Evolutionary conservation across 2,113 vertebrate genomes (phyloP), one percentile per base, ranked within the genome.

Genomic region (Calyptomena viridis): DNA sequence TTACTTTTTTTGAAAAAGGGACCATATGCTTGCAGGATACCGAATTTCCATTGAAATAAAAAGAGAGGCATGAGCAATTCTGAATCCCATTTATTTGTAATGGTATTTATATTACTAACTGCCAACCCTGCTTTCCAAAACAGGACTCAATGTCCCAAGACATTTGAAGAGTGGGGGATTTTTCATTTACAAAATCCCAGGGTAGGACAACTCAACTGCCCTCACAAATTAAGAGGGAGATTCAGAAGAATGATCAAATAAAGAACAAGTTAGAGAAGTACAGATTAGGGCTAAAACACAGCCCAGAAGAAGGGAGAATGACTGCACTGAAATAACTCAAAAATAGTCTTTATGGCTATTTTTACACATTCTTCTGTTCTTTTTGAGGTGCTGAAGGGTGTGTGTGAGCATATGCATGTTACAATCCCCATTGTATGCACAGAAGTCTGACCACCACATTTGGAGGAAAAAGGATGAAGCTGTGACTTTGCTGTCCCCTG

Each of bases 71-170:
- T 2, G 4, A 85, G 13, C 30, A 67, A 56, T 44, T 68, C 59
- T 64, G 56, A 67, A 93, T 92, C 56, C 37, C n/a, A 72, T 67
- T 90, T 96, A 35, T 68, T 53, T 84, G 23, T 94, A 92, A 81
- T 78, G 52, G 56, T 64, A 88, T 92, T 93, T 89, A 68, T 75
- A 63, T 66, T 75, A 28, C 35, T 64, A 75, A 95, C 44, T 78
- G 56, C 37, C 20, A 68, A 39, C 27, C 8, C 80, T 60, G 39
- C 40, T 90, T 68, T 71, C 40, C 52, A 40, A 82, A 74, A 72
- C 20, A 81, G 44, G 47, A 80, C 72, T 66, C 62, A 71, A 9
- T 50, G 35, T 84, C 89, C 60, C 73, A 73, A 84, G 80, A 56
- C 37, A 46, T 91, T 79, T 84, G 18, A 53, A 49, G 7, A 63